phyloP scores from a whole-genome alignment of 1,140 invertebrate genomes.

The Meloidogyne chitwoodi region DNA sequence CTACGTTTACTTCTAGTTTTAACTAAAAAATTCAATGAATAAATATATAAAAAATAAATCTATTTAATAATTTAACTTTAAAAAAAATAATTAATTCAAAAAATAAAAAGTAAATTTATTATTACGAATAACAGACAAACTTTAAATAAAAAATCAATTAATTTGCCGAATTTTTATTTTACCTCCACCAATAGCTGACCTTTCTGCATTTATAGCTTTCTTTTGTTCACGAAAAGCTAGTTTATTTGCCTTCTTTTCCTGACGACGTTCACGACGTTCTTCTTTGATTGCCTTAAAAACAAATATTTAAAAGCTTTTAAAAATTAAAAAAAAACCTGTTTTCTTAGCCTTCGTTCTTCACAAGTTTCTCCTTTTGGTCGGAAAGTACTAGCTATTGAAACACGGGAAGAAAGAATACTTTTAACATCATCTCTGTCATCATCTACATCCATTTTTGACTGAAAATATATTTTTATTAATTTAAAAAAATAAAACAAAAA shows the following conservation, averaged over 20 bases:
- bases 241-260: constrained; percentile 80
- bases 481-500: too few species aligned
- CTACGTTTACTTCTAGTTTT: too few species aligned
- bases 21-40: too few species aligned
- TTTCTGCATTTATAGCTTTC: constrained; percentile 63
- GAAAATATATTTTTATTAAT: neutral
- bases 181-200: neutral
- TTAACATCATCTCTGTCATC: neutral
- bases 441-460: neutral
- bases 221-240: constrained; percentile 81
- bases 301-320: neutral
- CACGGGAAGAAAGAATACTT: neutral
- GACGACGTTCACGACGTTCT: constrained; percentile 68
- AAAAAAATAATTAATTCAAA: too few species aligned
- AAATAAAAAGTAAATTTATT: too few species aligned
- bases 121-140: neutral
- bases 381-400: neutral
- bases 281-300: constrained; percentile 23
- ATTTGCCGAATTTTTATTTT: neutral
- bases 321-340: neutral
- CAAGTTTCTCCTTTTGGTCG: neutral
- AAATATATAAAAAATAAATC: too few species aligned
- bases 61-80: too few species aligned
- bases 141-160: neutral
- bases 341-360: neutral